Percentiles rank a stretch among this genome's conserved stretches.
phyloP scores from a whole-genome alignment of 2,888 invertebrate genomes.

The Lysandra coridon region DNA sequence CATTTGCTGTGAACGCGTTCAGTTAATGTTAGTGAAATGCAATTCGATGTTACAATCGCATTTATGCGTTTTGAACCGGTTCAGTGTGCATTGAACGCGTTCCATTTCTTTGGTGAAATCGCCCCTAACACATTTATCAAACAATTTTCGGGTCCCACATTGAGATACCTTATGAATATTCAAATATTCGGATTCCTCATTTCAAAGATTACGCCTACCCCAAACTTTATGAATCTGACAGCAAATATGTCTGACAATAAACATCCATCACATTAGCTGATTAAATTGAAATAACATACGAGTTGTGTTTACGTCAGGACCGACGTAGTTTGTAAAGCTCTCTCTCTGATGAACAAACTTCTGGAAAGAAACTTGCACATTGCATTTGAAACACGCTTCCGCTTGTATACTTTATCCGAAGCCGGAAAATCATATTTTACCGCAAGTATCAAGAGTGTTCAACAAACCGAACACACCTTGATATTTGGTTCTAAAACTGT shows the following conservation, averaged over 20 bases:
- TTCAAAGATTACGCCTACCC: not conserved
- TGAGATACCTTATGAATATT: not conserved
- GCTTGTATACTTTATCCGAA: constrained; percentile 1
- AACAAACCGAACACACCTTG: not conserved
- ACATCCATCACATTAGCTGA: constrained; percentile 20
- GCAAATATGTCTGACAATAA: constrained; percentile 19
- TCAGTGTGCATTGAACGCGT: too few species aligned
- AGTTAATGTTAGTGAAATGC: too few species aligned
- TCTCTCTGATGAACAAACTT: constrained; percentile 28
- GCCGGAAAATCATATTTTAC: constrained; percentile 14
- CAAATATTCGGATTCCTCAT: constrained; percentile 5
- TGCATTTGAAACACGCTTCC: constrained; percentile 25
- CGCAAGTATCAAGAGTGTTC: constrained; percentile 7
- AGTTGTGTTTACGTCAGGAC: constrained; percentile 23
- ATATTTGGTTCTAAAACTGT: not conserved
- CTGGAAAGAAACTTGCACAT: constrained; percentile 27
- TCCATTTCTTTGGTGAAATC: too few species aligned
- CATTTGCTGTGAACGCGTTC: too few species aligned
- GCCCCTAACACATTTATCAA: not conserved
- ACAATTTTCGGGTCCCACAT: not conserved
- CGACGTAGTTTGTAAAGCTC: constrained; percentile 14
- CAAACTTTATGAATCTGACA: constrained; percentile 10
- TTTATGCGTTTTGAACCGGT: too few species aligned
- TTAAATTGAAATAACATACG: constrained; percentile 29
- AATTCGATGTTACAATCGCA: too few species aligned